Evolutionary conservation across 2,797 vertebrate species (phyloP), one percentile per base, ranked within the genome.

Genomic region (Triplophysa bombifrons): DNA sequence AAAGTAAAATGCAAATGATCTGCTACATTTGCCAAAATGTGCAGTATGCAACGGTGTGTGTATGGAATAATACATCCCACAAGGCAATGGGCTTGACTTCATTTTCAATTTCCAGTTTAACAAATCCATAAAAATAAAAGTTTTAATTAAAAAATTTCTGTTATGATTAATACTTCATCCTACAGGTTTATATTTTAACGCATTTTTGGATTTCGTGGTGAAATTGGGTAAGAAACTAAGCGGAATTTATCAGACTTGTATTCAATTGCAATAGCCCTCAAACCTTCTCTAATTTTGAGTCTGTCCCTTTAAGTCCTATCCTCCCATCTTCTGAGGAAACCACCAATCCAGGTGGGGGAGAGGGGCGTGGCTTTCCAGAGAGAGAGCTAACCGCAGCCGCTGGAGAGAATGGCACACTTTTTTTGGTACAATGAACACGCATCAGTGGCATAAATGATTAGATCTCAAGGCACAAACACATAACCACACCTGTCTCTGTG

Each of bases 261-360:
- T 34, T 38, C 34, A 55, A 61, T 67, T 19, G 74, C 3, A 20
- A 55, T 46, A 46, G 11, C 19, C 17, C 58, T 61, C 53, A 64
- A 51, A 94, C 94, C 90, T 95, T 94, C 73, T 93, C 93, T 75
- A 93, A 86, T 10, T 88, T 89, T 56, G 86, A 86, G 2, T 94
- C 93, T 51, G 86, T 71, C 72, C 80, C 91, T 72, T 90, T 94
- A 53, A 90, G 78, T 53, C 83, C 88, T 1, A 83, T 56, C 81
- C 91, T 86, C 3, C 85, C 88, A 44, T 94, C 93, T 0, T 94
- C 92, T n/a, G 82, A 22, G 19, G 86, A 88, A 83, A 90, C 68
- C n/a, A 44, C 80, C 71, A 95, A 89, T 70, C 94, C 93, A 19
- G 93, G 94, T 76, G 93, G 93, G 14, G 89, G 90, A 16, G 82